phyloP scores from a whole-genome alignment of 2,113 vertebrate species.

The Turnix velox region DNA sequence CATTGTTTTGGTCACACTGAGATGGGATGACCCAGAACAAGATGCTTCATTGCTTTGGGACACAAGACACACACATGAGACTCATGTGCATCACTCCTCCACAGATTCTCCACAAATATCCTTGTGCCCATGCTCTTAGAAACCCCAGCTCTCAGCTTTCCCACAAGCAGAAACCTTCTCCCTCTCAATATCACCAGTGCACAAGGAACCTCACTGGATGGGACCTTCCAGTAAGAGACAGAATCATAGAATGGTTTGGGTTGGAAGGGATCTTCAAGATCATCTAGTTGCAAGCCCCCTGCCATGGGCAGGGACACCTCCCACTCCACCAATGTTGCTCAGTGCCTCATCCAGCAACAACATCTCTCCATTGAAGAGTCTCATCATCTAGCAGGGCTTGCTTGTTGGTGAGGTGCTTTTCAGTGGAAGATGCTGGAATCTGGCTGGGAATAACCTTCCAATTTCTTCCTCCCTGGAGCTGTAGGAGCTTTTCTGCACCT shows the following conservation, averaged over 20 bases:
- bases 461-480: not conserved
- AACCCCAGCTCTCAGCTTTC: not conserved
- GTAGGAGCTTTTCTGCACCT: conserved; percentile 15
- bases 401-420: not conserved
- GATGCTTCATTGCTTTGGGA: not conserved
- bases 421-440: not conserved
- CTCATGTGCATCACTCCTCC: not conserved
- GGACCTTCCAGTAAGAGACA: not conserved
- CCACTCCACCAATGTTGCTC: no score
- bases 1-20: not conserved
- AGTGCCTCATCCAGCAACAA: no score
- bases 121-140: not conserved
- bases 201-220: not conserved
- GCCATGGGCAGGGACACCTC: no score
- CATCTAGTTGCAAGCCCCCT: no score
- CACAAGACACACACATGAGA: not conserved
- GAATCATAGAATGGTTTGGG: no score
- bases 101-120: not conserved
- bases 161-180: not conserved
- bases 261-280: no score
- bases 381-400: not conserved
- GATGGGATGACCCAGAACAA: not conserved
- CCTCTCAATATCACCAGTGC: not conserved
- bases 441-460: conserved; percentile 26
- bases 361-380: not conserved